These are phyloP conservation scores for Mugil cephalus DNA, from an alignment of 2,113 vertebrate genomes.

Conservation along the genomic window DNA sequence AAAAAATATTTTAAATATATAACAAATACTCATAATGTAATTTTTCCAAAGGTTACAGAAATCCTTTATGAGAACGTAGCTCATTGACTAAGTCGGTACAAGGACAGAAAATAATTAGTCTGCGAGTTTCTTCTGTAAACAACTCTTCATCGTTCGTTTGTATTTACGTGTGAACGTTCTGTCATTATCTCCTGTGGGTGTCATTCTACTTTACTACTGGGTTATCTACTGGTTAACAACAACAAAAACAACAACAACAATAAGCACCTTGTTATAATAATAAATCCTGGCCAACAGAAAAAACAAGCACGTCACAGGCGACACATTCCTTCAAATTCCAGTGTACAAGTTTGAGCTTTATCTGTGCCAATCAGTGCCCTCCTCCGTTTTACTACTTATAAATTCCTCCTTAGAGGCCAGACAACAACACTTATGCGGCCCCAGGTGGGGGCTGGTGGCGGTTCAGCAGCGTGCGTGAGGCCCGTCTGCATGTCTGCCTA, in stretches of 20 bases:
- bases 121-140: slow-evolving; percentile 2
- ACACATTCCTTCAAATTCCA: slow-evolving; percentile 63
- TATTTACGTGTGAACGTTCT: not conserved
- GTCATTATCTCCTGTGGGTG: not conserved
- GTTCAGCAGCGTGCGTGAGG: slow-evolving; percentile 48
- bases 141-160: not conserved
- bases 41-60: not conserved
- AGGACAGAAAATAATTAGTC: not conserved
- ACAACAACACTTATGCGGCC: slow-evolving; percentile 62
- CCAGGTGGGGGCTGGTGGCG: slow-evolving; percentile 37
- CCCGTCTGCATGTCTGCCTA: slow-evolving; percentile 62
- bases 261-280: slow-evolving; percentile 55
- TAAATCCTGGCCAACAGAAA: slow-evolving; percentile 47
- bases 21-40: too few species aligned
- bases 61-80: not conserved
- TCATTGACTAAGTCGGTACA: slow-evolving; percentile 12
- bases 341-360: slow-evolving; percentile 63
- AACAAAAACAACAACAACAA: slow-evolving; percentile 43
- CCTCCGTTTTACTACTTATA: slow-evolving; percentile 59
- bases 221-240: slow-evolving; percentile 29
- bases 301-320: slow-evolving; percentile 43
- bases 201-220: slow-evolving; percentile 7
- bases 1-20: too few species aligned
- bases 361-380: slow-evolving; percentile 68
- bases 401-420: slow-evolving; percentile 59